Evolutionary conservation across 2,888 invertebrate species (phyloP), one percentile per base, ranked within the genome.

Genomic region (Drosophila helvetica): DNA sequence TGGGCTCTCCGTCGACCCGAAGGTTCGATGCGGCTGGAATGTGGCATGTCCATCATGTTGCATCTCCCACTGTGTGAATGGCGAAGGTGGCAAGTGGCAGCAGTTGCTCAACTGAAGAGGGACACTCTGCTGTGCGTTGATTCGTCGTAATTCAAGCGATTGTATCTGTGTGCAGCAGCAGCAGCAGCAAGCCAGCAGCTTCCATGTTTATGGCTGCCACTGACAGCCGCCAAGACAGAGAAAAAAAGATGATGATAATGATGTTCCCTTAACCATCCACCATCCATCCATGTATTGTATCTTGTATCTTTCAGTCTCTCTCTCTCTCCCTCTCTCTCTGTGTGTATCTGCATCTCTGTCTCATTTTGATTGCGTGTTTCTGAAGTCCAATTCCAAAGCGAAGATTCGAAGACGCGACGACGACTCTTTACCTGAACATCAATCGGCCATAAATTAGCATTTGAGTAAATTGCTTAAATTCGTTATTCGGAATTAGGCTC

Each of bases 391-490:
- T 59, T 53, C 47, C 55, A 58, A 48, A 50, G 56, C 58, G 48
- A 71, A 71, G 59, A 76, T 1, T 15, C 38, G 38, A 38, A 15
- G 38, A 38, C 38, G 38, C 15, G n/a, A n/a, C 38, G 15, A 38
- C 38, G 38, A 15, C 38, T 38, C 86, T 58, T 75, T 91, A 91
- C 90, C 91, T 90, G 90, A 79, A 90, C 90, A 88, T 90, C 88
- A 83, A 86, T 89, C 90, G 91, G 82, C 91, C 88, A 91, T 90
- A 90, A 90, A 90, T 90, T 91, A 90, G 90, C 89, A 90, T 91
- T 90, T 91, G 87, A 87, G 90, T 90, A 90, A 90, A 91, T 91
- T 90, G 91, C 80, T 89, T 90, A 86, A 91, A 90, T 90, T 90
- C 90, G 90, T 91, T 91, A 88, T 90, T 91, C 85, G 85, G 81